Conservation (phyloP, 2,888 invertebrate species). For the Lucinisca nassula region DNA sequence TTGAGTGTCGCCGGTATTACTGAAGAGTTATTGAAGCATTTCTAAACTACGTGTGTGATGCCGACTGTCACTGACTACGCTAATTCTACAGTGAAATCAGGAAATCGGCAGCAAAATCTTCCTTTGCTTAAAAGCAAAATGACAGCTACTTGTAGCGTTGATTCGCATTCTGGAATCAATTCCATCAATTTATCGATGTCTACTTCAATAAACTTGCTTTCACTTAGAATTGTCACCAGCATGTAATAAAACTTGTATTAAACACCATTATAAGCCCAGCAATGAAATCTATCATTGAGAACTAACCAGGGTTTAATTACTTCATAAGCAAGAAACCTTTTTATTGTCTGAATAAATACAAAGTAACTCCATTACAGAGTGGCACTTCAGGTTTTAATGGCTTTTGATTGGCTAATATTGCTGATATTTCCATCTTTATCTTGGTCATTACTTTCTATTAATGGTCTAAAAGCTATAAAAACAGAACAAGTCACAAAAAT, state of each 20-base stretch:
- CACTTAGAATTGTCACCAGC: slow-evolving; percentile 12
- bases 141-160: slow-evolving; percentile 28
- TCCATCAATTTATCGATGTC: background rate
- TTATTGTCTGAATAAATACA: background rate
- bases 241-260: slow-evolving; percentile 15
- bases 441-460: slow-evolving; percentile 46
- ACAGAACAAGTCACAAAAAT: background rate
- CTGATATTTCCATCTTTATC: slow-evolving; percentile 54
- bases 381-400: slow-evolving; percentile 28
- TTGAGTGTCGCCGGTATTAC: background rate
- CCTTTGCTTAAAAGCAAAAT: slow-evolving; percentile 49
- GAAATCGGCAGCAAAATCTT: slow-evolving; percentile 50
- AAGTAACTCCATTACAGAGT: slow-evolving; percentile 27
- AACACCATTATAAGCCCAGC: background rate
- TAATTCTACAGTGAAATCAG: slow-evolving; percentile 27
- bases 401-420: slow-evolving; percentile 48
- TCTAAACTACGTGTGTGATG: background rate
- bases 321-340: slow-evolving; percentile 16
- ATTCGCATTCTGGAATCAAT: slow-evolving; percentile 5
- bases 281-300: background rate
- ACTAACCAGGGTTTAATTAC: slow-evolving; percentile 16
- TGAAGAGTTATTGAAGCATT: background rate
- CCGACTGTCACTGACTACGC: background rate
- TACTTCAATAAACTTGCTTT: background rate
- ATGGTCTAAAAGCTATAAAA: slow-evolving; percentile 47